These are phyloP conservation scores for Balearica regulorum DNA, from an alignment of 2,797 vertebrate genomes.

Conservation along the genomic window DNA sequence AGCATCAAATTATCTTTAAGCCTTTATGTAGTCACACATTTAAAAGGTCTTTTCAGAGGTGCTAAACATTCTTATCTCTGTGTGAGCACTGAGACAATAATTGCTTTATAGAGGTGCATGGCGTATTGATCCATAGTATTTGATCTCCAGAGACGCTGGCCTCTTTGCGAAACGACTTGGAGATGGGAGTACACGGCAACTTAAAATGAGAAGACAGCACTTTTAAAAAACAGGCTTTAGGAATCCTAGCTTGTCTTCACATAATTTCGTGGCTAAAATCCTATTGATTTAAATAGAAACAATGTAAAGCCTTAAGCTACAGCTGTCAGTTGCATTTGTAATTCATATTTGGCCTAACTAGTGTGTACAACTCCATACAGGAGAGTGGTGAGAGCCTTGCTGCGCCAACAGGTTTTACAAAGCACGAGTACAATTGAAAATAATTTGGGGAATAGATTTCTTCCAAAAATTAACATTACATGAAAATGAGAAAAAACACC, in stretches of 20 bases:
- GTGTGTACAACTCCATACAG: background rate
- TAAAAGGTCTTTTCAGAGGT: background rate
- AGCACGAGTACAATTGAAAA: background rate
- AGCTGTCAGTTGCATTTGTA: background rate
- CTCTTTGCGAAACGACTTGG: background rate
- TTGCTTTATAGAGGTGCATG: background rate
- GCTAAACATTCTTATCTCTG: background rate
- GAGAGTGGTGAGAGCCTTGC: background rate
- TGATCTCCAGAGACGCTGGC: background rate
- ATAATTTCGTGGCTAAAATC: background rate
- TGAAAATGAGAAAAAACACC: background rate
- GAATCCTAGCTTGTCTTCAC: background rate
- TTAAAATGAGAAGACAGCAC: background rate
- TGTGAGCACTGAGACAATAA: background rate
- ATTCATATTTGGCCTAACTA: background rate
- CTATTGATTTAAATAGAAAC: background rate
- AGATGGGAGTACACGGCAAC: background rate
- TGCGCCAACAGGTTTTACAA: background rate
- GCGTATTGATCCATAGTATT: background rate
- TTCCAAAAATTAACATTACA: background rate
- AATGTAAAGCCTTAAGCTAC: background rate
- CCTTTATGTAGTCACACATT: background rate
- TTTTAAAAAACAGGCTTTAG: background rate
- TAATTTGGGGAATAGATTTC: background rate
- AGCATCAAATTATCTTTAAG: conserved; percentile 12